Percentiles rank a stretch among this genome's conserved stretches.
These are phyloP conservation scores for Drosophila stalkeri DNA, from an alignment of 2,888 invertebrate genomes.

Conservation along the genomic window DNA sequence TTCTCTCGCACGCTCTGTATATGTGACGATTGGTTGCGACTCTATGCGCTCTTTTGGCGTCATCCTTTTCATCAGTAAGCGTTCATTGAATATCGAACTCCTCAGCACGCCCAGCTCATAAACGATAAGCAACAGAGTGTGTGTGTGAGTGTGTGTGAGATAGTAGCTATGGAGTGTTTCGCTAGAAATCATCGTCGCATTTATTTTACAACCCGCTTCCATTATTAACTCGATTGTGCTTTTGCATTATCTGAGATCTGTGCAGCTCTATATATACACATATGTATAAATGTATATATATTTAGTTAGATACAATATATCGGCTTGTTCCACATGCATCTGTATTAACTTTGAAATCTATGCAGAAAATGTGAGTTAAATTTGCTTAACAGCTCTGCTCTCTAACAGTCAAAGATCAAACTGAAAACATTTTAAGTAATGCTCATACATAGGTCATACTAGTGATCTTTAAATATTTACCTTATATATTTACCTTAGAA, in stretches of 20 bases:
- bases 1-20: not conserved
- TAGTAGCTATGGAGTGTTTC: slow-evolving; percentile 57
- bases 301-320: slow-evolving; percentile 3
- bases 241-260: slow-evolving; percentile 68
- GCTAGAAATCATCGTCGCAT: slow-evolving; percentile 58
- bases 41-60: slow-evolving; percentile 26
- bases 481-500: not conserved
- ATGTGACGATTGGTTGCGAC: slow-evolving; percentile 14
- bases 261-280: slow-evolving; percentile 36
- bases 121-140: slow-evolving; percentile 64
- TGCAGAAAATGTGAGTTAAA: slow-evolving; percentile 3
- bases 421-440: not conserved
- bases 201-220: slow-evolving; percentile 63
- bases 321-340: slow-evolving; percentile 12
- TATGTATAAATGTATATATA: too few species aligned
- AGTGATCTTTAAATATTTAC: not conserved
- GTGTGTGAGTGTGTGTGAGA: slow-evolving; percentile 32
- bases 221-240: slow-evolving; percentile 63
- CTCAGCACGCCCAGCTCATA: slow-evolving; percentile 51
- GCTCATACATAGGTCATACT: not conserved
- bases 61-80: slow-evolving; percentile 53
- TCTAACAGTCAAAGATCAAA: not conserved
- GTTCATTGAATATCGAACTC: slow-evolving; percentile 69
- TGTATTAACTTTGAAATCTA: slow-evolving; percentile 23
- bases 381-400: not conserved